Conservation (phyloP, 2,113 vertebrate species). For the Atlantisia rogersi region DNA sequence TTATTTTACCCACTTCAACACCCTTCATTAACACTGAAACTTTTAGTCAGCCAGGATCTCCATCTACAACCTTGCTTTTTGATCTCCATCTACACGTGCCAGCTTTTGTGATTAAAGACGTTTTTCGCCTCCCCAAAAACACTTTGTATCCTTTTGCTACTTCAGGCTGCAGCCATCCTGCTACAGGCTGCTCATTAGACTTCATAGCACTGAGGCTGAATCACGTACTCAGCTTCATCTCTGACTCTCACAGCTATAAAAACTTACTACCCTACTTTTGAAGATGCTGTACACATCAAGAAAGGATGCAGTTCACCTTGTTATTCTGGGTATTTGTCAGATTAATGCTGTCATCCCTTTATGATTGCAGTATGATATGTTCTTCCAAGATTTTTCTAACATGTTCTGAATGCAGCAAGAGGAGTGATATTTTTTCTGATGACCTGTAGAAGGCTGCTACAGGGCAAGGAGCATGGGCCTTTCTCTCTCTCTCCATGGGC, state of each 20-base stretch:
- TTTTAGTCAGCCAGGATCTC: background rate
- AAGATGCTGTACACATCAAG: background rate
- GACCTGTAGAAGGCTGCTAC: background rate
- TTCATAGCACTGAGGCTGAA: background rate
- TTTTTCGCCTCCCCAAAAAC: background rate
- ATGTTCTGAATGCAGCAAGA: background rate
- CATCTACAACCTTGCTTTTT: background rate
- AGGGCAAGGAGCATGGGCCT: background rate
- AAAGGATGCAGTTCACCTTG: background rate
- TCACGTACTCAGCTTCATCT: background rate
- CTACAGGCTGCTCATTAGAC: background rate
- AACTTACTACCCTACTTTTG: background rate
- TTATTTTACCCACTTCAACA: background rate
- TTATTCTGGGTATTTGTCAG: background rate
- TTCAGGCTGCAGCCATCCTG: background rate
- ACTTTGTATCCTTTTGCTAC: background rate
- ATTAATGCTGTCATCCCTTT: background rate
- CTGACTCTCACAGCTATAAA: background rate
- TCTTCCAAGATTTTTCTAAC: background rate
- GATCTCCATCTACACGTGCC: background rate
- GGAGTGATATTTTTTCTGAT: background rate
- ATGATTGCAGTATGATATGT: background rate
- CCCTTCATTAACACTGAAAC: background rate
- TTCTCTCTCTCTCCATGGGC: too few relatives aligned
- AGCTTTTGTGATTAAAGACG: background rate